Percentiles rank a stretch among this genome's conserved stretches.
Conservation (phyloP, 2,888 invertebrate genomes). For the Crocallis elinguaria region DNA sequence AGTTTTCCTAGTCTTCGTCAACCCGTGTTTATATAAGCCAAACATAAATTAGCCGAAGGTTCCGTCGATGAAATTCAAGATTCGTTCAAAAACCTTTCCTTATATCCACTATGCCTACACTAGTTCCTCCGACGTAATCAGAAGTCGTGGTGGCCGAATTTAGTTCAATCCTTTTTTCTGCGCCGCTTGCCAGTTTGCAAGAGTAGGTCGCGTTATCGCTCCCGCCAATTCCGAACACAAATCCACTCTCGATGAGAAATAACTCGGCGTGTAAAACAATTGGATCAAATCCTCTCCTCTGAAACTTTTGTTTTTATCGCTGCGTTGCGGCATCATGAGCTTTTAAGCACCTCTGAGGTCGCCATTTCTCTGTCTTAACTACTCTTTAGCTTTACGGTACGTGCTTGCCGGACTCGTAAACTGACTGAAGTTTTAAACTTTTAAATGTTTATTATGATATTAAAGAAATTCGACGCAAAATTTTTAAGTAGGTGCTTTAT, state of each 20-base stretch:
- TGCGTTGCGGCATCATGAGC: slow-evolving; percentile 24
- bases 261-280: slow-evolving; percentile 35
- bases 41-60: slow-evolving; percentile 1
- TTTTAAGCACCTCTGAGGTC: slow-evolving; percentile 30
- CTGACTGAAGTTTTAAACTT: slow-evolving; percentile 21
- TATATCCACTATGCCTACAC: slow-evolving; percentile 55
- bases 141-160: slow-evolving; percentile 38
- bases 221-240: slow-evolving; percentile 36
- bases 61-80: slow-evolving; percentile 8
- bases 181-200: slow-evolving; percentile 19
- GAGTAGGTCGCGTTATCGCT: slow-evolving; percentile 35
- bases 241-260: slow-evolving; percentile 39
- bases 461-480: slow-evolving; percentile 1
- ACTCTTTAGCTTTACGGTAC: slow-evolving; percentile 28
- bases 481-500: background rate
- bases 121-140: slow-evolving; percentile 47
- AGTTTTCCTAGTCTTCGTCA: background rate
- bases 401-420: slow-evolving; percentile 27
- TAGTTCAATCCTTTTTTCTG: slow-evolving; percentile 37
- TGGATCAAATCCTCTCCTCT: slow-evolving; percentile 34
- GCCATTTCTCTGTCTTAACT: slow-evolving; percentile 28
- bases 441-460: slow-evolving; percentile 16
- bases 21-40: slow-evolving; percentile 3
- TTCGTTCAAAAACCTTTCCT: slow-evolving; percentile 40
- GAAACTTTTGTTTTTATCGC: slow-evolving; percentile 28